Conservation (phyloP, 2,113 vertebrate genomes). For the Hystrix brachyura region DNA sequence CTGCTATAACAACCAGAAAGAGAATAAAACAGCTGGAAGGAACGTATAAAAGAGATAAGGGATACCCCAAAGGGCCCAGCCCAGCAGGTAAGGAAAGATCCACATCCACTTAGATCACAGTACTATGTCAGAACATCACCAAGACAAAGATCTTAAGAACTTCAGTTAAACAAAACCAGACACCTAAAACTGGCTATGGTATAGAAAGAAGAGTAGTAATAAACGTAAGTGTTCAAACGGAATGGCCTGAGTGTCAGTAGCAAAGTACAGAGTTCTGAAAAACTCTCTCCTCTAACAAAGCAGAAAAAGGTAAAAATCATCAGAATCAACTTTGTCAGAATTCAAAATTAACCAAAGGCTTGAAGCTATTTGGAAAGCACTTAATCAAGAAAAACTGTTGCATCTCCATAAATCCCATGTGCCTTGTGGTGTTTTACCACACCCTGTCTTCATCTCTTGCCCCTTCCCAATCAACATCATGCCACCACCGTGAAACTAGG, state of each 20-base stretch:
- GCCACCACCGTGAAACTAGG: neutral
- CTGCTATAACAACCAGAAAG: neutral
- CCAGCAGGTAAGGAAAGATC: neutral
- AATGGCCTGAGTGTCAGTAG: neutral
- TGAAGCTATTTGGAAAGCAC: neutral
- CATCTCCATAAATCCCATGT: neutral
- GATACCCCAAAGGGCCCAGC: neutral
- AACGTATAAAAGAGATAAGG: conserved; percentile 8
- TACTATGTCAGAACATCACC: neutral
- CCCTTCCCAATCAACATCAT: neutral
- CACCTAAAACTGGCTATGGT: neutral
- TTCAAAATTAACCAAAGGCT: conserved; percentile 39
- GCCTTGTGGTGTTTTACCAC: neutral
- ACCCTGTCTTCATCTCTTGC: neutral
- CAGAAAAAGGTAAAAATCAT: conserved; percentile 7
- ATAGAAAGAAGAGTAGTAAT: neutral
- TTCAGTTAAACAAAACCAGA: conserved; percentile 20
- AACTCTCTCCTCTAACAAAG: neutral
- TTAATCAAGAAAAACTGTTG: conserved; percentile 22
- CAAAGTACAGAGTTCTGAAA: neutral
- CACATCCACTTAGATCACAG: neutral
- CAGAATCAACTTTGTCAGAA: conserved; percentile 28
- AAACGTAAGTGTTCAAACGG: neutral
- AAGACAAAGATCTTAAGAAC: neutral
- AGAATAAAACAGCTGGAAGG: neutral